phyloP scores from a whole-genome alignment of 1,140 invertebrate species.

The Tachypleus tridentatus region DNA sequence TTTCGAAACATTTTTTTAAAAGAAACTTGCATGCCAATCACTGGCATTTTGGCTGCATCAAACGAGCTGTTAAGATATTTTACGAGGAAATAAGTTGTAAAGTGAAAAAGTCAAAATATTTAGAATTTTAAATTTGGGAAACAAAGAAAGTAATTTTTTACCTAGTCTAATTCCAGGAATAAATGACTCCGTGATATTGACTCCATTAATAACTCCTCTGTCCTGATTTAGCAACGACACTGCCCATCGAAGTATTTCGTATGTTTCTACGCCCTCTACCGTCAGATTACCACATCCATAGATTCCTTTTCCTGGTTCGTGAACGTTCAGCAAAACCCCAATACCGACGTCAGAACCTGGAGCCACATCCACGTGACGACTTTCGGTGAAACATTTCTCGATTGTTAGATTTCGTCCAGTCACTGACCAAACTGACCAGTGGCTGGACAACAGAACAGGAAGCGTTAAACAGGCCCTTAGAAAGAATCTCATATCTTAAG shows the following conservation, averaged over 20 bases:
- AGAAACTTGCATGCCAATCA: no score
- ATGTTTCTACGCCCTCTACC: constrained; percentile 24
- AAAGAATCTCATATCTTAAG: no score
- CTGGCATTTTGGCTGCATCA: no score
- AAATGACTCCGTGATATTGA: constrained; percentile 7
- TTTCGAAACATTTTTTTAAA: no score
- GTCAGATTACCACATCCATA: constrained; percentile 16
- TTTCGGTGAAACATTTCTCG: constrained; percentile 5
- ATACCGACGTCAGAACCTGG: constrained; percentile 12
- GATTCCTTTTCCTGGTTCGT: constrained; percentile 8
- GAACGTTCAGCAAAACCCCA: constrained; percentile 12
- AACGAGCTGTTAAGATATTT: no score
- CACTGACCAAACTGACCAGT: no score
- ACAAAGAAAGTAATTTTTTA: not conserved
- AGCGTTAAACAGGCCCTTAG: no score
- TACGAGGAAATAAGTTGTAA: no score
- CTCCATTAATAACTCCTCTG: constrained; percentile 8
- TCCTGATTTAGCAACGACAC: constrained; percentile 15
- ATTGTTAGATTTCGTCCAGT: no score
- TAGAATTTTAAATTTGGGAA: no score
- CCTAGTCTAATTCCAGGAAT: constrained; percentile 18
- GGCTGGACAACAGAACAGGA: no score
- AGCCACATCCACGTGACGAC: constrained; percentile 4
- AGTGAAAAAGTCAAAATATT: no score
- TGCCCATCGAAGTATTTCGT: constrained; percentile 27